phyloP scores from a whole-genome alignment of 2,113 vertebrate species.

The Athene cunicularia region DNA sequence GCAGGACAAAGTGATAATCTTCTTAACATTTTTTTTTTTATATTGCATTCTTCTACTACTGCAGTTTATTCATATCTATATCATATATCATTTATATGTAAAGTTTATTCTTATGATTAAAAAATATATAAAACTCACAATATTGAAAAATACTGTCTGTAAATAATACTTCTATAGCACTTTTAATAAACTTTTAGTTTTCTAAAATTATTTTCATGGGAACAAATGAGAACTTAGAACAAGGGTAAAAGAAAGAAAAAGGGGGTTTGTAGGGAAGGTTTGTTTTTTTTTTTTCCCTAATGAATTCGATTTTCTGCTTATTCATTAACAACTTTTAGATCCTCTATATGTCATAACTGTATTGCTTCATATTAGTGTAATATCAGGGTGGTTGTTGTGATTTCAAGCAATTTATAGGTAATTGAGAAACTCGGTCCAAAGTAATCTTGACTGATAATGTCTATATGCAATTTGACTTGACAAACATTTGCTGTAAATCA shows the following conservation, averaged over 20 bases:
- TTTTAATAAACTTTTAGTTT: background rate
- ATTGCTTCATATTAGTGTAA: background rate
- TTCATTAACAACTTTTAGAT: background rate
- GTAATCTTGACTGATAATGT: background rate
- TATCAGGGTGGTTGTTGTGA: background rate
- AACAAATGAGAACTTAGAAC: background rate
- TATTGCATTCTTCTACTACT: background rate
- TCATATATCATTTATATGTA: background rate
- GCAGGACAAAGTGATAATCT: background rate
- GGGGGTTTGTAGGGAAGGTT: accelerated
- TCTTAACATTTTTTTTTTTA: background rate
- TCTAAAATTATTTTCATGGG: background rate
- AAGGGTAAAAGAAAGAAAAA: background rate
- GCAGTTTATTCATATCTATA: background rate
- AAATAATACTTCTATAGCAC: background rate
- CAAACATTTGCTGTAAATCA: background rate
- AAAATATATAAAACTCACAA: background rate
- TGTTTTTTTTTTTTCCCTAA: background rate
- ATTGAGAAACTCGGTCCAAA: background rate
- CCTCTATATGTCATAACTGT: background rate
- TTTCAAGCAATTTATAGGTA: background rate
- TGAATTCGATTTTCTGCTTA: background rate
- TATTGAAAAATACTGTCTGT: background rate
- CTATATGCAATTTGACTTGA: background rate
- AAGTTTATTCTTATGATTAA: background rate